Conservation (phyloP, 2,888 invertebrate genomes). For the Megalurothrips usitatus region DNA sequence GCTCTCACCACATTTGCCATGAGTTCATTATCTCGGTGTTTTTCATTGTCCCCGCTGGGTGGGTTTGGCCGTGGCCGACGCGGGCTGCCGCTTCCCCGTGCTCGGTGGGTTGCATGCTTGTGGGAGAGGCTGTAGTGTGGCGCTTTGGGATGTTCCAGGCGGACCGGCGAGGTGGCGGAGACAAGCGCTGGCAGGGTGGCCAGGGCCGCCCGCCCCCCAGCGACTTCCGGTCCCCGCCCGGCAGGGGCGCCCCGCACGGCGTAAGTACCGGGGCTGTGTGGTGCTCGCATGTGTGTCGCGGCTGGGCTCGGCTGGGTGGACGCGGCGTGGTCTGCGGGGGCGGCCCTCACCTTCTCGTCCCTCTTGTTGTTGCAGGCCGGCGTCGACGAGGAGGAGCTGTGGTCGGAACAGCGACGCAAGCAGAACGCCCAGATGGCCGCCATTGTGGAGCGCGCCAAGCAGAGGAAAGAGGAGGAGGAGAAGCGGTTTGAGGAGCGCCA, state of each 20-base stretch:
- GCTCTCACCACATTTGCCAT: no score
- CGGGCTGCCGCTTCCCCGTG: no score
- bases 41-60: no score
- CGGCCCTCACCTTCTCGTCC: no score
- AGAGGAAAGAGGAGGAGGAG: conserved; percentile 84
- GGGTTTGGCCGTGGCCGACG: no score
- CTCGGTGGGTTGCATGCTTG: background rate
- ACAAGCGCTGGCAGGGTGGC: conserved; percentile 19
- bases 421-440: conserved; percentile 68
- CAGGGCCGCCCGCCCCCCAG: conserved; percentile 8
- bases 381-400: conserved; percentile 58
- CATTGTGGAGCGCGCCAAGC: conserved; percentile 76
- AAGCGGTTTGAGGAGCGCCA: conserved; percentile 64
- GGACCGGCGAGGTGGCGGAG: background rate
- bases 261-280: background rate
- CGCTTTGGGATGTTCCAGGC: conserved; percentile 4
- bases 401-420: conserved; percentile 66
- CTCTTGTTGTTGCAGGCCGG: conserved; percentile 32
- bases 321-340: background rate
- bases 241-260: conserved; percentile 31
- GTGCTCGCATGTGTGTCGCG: background rate
- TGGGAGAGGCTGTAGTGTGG: background rate
- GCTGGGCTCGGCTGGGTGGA: background rate
- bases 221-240: conserved; percentile 29
- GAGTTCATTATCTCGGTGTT: no score